A percentile compares a stretch with the other conserved stretches of the same genome.
Evolutionary conservation across 2,888 invertebrate species (phyloP).

Genomic region (Uropetala carovei): DNA sequence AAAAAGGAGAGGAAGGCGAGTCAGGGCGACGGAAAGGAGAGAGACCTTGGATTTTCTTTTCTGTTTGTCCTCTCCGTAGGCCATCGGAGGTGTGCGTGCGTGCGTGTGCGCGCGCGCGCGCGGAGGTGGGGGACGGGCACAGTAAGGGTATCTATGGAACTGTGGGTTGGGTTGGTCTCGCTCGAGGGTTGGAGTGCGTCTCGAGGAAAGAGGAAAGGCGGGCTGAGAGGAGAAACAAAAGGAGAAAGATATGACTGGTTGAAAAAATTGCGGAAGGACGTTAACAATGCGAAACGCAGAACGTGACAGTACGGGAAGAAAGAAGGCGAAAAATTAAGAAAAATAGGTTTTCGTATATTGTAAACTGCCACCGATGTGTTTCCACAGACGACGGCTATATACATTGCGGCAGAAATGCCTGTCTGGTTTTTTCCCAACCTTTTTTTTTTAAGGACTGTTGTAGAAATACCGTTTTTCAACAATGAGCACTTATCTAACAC

Average conservation of each 20-base stretch:
- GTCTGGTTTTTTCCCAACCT: too few relatives aligned
- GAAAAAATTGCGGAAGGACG: neutral
- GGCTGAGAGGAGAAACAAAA: neutral
- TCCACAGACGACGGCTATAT: too few relatives aligned
- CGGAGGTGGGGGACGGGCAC: neutral
- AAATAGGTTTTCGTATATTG: too few relatives aligned
- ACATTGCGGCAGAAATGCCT: too few relatives aligned
- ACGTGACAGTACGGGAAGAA: too few relatives aligned
- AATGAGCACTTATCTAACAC: too few relatives aligned
- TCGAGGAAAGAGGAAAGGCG: neutral
- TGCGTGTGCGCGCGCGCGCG: neutral
- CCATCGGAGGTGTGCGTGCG: neutral
- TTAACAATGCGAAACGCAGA: too few relatives aligned
- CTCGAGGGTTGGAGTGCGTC: neutral
- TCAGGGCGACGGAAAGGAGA: neutral
- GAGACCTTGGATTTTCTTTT: neutral
- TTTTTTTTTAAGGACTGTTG: too few relatives aligned
- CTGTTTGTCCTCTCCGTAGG: neutral
- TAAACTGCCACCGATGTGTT: too few relatives aligned
- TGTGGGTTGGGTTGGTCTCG: neutral
- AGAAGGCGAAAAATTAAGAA: too few relatives aligned
- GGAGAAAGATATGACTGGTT: neutral
- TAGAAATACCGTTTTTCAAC: too few relatives aligned
- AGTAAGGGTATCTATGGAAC: neutral
- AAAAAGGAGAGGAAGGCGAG: too few relatives aligned